phyloP scores from a whole-genome alignment of 1,140 invertebrate species.

The Bradynema listronoti region DNA sequence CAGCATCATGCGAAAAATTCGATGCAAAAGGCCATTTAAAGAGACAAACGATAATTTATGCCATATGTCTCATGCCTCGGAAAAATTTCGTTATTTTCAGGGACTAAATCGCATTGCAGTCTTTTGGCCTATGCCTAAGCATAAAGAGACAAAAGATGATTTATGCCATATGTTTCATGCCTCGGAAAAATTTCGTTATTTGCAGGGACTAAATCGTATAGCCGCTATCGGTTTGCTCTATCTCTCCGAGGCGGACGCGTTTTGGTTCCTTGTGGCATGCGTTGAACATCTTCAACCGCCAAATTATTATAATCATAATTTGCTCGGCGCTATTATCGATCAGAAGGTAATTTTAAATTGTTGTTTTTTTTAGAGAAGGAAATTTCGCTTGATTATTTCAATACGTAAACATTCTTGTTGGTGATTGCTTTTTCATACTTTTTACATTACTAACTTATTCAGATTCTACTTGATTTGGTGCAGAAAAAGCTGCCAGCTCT shows the following conservation, averaged over 20 bases:
- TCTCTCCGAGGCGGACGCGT: slow-evolving; percentile 64
- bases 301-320: slow-evolving; percentile 62
- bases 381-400: too few relatives aligned
- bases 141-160: neutral
- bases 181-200: slow-evolving; percentile 4
- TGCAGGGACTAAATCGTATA: slow-evolving; percentile 63
- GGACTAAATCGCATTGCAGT: slow-evolving; percentile 64
- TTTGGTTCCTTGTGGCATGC: slow-evolving; percentile 64
- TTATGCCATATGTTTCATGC: neutral
- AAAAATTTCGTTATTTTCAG: slow-evolving; percentile 28
- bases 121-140: too few relatives aligned
- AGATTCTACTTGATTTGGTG: slow-evolving; percentile 62
- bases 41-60: neutral
- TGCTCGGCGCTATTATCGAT: slow-evolving; percentile 64
- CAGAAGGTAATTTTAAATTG: slow-evolving; percentile 55
- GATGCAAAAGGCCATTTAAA: too few relatives aligned
- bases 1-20: too few relatives aligned
- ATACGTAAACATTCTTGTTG: too few relatives aligned
- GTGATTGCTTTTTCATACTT: slow-evolving; percentile 35
- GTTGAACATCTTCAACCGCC: slow-evolving; percentile 63
- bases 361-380: too few relatives aligned
- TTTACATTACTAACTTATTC: slow-evolving; percentile 39
- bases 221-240: slow-evolving; percentile 64
- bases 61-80: neutral
- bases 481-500: slow-evolving; percentile 63